Evolutionary conservation across 2,797 vertebrate genomes (phyloP), one percentile per base, ranked within the genome.

Genomic region (Picus viridis): DNA sequence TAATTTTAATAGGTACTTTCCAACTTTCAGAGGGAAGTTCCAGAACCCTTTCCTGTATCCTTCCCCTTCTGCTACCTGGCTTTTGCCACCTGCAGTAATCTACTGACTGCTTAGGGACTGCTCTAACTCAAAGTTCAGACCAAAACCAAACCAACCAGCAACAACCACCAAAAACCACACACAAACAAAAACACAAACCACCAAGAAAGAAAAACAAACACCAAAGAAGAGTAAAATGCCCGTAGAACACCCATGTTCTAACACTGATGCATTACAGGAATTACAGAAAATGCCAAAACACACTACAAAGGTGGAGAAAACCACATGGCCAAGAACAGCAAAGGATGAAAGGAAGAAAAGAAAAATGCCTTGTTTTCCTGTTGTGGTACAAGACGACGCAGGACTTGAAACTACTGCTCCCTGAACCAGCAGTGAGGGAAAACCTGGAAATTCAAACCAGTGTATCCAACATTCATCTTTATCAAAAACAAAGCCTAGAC

Each of bases 291-390:
- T 32, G 72, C 4, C 9, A 22, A 24, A 36, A 49, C 24, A 0
- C 4, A 67, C 14, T 11, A 53, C 2, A 6, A 57, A 67, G 10
- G 19, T 27, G 17, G 9, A 73, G 30, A 13, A 90, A 90, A 34
- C 19, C 51, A 83, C 8, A 54, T 5, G 20, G 9, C 8, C 17
- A 73, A 56, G 34, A 86, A 32, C 6, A 64, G 23, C 7, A 27
- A 88, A 59, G 27, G 34, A 58, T 0, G 1, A 3, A 1, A 5
- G 3, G 6, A 30, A 65, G 16, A 13, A 9, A 0, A 63, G 13
- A 14, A 11, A 0, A 54, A 30, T 4, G 24, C 32, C 45, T 27
- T 68, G 7, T 53, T 80, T 57, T 16, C 62, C 27, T 78, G n/a
- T 77, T 43, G 53, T 1, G 6, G 43, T 36, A 59, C 8, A 63